Evolutionary conservation across 2,888 invertebrate genomes (phyloP).

Genomic region (Liodrosophila aerea): DNA sequence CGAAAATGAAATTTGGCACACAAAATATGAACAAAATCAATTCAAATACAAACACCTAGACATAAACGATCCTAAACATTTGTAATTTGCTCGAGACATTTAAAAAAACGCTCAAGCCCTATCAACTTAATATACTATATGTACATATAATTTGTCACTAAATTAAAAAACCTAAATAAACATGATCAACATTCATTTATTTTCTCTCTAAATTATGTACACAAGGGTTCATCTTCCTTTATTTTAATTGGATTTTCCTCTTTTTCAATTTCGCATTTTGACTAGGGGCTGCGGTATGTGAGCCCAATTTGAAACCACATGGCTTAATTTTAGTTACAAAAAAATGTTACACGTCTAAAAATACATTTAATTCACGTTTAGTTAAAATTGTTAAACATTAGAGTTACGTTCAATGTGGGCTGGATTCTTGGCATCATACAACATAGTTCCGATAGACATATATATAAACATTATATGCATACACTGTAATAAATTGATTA

Average conservation of each 20-base stretch:
- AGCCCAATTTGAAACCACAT: conserved; percentile 73
- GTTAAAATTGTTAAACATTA: conserved; percentile 40
- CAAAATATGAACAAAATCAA: conserved; percentile 35
- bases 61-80: background rate
- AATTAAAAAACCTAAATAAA: conserved; percentile 38
- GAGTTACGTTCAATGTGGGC: conserved; percentile 52
- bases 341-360: conserved; percentile 63
- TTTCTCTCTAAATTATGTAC: conserved; percentile 42
- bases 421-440: conserved; percentile 63
- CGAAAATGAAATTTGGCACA: conserved; percentile 64
- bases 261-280: conserved; percentile 38
- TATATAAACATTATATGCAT: conserved; percentile 11
- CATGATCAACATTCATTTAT: conserved; percentile 1
- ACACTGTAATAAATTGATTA: background rate
- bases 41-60: conserved; percentile 6
- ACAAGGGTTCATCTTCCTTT: conserved; percentile 29
- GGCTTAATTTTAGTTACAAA: conserved; percentile 56
- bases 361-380: conserved; percentile 67
- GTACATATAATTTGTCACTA: conserved; percentile 42
- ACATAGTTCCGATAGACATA: conserved; percentile 29
- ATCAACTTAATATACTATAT: conserved; percentile 28
- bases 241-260: too few species aligned
- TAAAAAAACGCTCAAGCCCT: conserved; percentile 17
- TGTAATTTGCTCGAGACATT: conserved; percentile 16
- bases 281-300: conserved; percentile 47